Conservation (phyloP, 1,140 invertebrate genomes). For the Planococcus citri region DNA sequence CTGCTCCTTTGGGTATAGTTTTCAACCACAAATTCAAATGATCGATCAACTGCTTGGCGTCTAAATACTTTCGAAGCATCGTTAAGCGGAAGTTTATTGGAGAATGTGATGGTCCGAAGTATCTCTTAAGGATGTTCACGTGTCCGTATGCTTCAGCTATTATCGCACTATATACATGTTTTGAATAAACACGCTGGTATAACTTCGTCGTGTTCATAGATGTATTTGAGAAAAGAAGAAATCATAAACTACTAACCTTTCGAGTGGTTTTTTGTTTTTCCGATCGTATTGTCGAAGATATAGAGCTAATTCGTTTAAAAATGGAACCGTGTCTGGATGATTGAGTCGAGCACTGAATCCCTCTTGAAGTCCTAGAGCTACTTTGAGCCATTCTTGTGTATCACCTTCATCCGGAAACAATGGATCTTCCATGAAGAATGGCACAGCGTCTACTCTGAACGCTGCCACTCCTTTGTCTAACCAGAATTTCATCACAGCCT, state of each 20-base stretch:
- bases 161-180: not conserved
- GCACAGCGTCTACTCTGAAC: slow-evolving; percentile 50
- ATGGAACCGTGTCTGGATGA: not conserved
- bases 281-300: not conserved
- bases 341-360: not conserved
- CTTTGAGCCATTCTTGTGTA: slow-evolving; percentile 21
- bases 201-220: no score
- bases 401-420: slow-evolving; percentile 33
- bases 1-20: not conserved
- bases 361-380: slow-evolving; percentile 29
- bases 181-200: no score
- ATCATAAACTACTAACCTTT: no score
- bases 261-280: no score
- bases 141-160: not conserved
- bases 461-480: slow-evolving; percentile 52
- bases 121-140: not conserved
- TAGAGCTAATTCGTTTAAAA: not conserved
- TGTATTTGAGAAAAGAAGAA: no score
- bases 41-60: not conserved
- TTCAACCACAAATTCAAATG: not conserved
- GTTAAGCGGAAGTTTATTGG: not conserved
- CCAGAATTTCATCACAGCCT: slow-evolving; percentile 47
- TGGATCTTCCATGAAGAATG: slow-evolving; percentile 36
- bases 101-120: not conserved
- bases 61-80: not conserved